Percentiles rank a stretch among this genome's conserved stretches.
Evolutionary conservation across 2,797 vertebrate genomes (phyloP).

Genomic region (Cichlasoma orientale): DNA sequence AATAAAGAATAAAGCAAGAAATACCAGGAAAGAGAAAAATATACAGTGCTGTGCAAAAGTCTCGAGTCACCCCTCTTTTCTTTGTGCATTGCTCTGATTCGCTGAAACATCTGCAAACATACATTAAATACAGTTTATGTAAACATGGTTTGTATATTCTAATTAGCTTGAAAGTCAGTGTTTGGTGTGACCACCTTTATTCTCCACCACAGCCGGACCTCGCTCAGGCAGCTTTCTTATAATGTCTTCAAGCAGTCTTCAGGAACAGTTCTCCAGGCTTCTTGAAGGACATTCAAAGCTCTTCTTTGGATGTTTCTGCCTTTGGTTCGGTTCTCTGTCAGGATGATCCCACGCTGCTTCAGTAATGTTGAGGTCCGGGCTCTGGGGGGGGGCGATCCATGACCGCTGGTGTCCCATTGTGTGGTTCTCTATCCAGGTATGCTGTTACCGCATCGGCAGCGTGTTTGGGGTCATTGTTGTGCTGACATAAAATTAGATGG

Average conservation of each 20-base stretch:
- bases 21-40: not conserved
- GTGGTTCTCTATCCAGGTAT: not conserved
- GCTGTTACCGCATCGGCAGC: not conserved
- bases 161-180: not conserved
- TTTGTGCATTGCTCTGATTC: not conserved
- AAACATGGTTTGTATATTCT: not conserved
- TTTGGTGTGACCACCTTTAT: not conserved
- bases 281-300: not conserved
- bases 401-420: not conserved
- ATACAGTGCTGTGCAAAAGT: not conserved
- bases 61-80: not conserved
- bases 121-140: not conserved
- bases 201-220: not conserved
- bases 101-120: not conserved
- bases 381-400: not conserved
- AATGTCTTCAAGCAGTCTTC: not conserved
- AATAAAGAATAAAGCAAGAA: conserved; percentile 14
- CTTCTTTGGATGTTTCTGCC: not conserved
- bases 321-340: not conserved
- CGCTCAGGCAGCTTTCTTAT: not conserved
- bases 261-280: not conserved
- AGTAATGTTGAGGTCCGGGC: not conserved
- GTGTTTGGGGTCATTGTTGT: not conserved
- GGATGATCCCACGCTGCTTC: not conserved
- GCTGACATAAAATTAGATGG: not conserved